Base-by-base conservation (phyloP, 2,888 invertebrate species). In the Phalangium opilio region DNA sequence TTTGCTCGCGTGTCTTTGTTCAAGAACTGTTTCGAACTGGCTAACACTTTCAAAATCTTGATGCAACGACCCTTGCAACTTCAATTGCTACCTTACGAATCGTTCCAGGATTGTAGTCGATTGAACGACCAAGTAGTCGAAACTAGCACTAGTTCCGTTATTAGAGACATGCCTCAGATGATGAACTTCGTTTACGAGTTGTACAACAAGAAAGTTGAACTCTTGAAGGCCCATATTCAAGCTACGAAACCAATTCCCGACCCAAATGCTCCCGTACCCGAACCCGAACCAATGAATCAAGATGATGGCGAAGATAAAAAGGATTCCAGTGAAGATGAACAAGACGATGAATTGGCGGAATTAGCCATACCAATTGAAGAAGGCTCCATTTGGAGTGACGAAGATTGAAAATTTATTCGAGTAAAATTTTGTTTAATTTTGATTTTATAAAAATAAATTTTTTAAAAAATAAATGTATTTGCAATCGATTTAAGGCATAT, bases 21-120 rank as follows among this genome's bases (percentile, higher is more conserved):
- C 71, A 78, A 83, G 62, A 93, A 95, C 70, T 99, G 98, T 67
- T 89, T 87, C 62, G 98, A 99, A 67, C 72, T 99, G 27, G 86
- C 87, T 35, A 91, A 93, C 5, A 90, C 93, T 0, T 96, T 99
- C 65, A 81, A 84, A 64, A 79, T 87, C 70, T 68, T 96, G 42
- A 83, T 82, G 63, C 76, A 77, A 53, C 74, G 87, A 11, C 87
- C 95, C 0, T 71, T 81, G 45, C 75, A 83, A 58, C 69, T 96
- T 42, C 78, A 83, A 59, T 65, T 96, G 34, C 70, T 83, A 20
- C 80, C 85, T 2, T 74, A 78, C 51, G 95, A 96, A 70, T 69
- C 70, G 2, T 84, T 81, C 68, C 86, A 89, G 1, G 74, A 67
- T 2, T 47, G 46, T 1, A 81, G 36, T 71, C 76, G 61, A 27